Conservation (phyloP, 2,888 invertebrate genomes). For the Eledona agricola region DNA sequence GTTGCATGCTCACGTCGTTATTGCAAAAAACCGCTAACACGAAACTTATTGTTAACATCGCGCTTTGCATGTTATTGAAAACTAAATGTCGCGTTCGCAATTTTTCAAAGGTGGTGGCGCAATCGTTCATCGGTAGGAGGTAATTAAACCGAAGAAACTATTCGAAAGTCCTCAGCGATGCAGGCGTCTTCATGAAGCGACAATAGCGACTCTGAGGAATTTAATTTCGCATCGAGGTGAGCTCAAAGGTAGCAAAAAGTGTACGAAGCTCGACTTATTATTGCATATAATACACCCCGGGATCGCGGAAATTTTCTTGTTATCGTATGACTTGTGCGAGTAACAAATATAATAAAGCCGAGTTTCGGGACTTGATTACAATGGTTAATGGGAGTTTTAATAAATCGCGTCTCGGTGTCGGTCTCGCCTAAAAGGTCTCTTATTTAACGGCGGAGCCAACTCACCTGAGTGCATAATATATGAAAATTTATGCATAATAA, state of each 20-base stretch:
- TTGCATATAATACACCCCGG: constrained; percentile 26
- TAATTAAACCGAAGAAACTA: constrained; percentile 15
- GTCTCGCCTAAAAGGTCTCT: constrained; percentile 17
- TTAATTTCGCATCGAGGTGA: constrained; percentile 35
- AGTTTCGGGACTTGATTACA: constrained; percentile 11
- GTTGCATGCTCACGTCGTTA: constrained; percentile 15
- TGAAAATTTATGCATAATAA: constrained; percentile 40
- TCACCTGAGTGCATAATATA: constrained; percentile 36
- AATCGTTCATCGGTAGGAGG: constrained; percentile 10
- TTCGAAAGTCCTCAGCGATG: constrained; percentile 19
- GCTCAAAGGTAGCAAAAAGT: constrained; percentile 25
- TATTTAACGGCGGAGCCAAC: constrained; percentile 12
- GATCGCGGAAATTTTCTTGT: constrained; percentile 17
- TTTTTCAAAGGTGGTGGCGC: constrained; percentile 11
- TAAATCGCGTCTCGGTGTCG: constrained; percentile 13
- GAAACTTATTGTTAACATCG: constrained; percentile 38
- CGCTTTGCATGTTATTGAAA: constrained; percentile 36
- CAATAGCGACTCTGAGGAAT: constrained; percentile 29
- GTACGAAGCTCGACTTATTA: constrained; percentile 23
- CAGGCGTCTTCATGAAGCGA: constrained; percentile 21
- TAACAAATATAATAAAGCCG: constrained; percentile 24
- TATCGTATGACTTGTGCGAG: constrained; percentile 2
- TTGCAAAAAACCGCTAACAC: constrained; percentile 18
- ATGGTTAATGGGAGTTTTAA: constrained; percentile 25
- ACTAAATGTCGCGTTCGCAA: constrained; percentile 2